Base-by-base conservation (phyloP, 2,888 invertebrate genomes). In the Nemapogon koenigi region DNA sequence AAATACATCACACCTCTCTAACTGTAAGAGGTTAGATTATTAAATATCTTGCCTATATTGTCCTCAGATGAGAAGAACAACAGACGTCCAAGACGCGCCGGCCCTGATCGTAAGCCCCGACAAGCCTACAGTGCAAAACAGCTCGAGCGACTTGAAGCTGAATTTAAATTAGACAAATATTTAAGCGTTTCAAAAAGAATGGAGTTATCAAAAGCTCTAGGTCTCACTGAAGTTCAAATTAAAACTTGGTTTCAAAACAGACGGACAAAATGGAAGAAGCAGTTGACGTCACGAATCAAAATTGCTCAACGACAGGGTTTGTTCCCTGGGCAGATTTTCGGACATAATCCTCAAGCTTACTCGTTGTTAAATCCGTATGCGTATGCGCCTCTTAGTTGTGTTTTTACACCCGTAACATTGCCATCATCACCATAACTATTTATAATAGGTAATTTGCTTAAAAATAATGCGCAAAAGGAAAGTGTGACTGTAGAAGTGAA, bases 191-290 rank as follows among this genome's bases (percentile, higher is more conserved):
- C 91, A 54, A 97, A 97, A 63, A 81, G 97, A 38, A 90, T 95
- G 88, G 95, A 97, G 52, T 78, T 97, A 3, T 95, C 96, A 1
- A 92, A 94, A 62, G 88, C 89, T 0, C 67, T 97, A 19, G 90
- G 87, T 47, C 80, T 97, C 30, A 95, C 95, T 0, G 96, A 97
- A 71, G 95, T 95, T 0, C 96, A 97, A 72, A 95, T 97, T 48
- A 97, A 97, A 63, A 96, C 96, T 0, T 96, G 96, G 96, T 96
- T 96, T 61, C 94, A 95, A 67, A 95, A 97, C 60, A 82, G 97
- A 41, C 81, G 97, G 43, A 97, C 97, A 1, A 97, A 97, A 62
- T 97, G 96, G 96, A 96, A 97, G 72, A 97, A 97, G 54, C 97
- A 97, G 57, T 71, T 97, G 52, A 94, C 96, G 1, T 91, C 94